Evolutionary conservation across 2,888 invertebrate genomes (phyloP), one percentile per base, ranked within the genome.

Genomic region (Athrips mouffetella): DNA sequence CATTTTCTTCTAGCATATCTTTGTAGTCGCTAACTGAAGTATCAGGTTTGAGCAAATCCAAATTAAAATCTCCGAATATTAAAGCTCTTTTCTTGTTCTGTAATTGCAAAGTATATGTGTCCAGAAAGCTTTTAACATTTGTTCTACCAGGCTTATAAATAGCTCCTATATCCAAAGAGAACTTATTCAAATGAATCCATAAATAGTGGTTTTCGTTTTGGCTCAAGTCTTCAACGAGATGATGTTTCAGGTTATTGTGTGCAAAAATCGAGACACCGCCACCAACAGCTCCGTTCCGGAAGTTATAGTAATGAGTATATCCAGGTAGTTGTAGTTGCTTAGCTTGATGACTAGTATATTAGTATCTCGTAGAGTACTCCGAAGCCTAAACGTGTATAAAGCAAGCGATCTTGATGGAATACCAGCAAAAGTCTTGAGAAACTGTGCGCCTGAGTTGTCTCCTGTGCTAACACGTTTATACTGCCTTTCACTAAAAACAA

Each of bases 241-340:
- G 40, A 27, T 55, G 54, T 29, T 52, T 49, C 1, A 55, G 1
- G n/a, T 47, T 44, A 16, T 55, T 48, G 11, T 54, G 39, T 13
- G 39, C 53, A 37, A 47, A 54, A 3, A 57, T 55, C 3, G 52
- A 57, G 1, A 58, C 58, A 3, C 57, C 57, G 1, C 53, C 54
- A 39, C 45, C 47, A 3, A 15, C 33, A 10, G 49, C 39, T n/a
- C n/a, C n/a, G n/a, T n/a, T 10, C 46, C 55, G 53, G 41, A 33
- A 52, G 23, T 51, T 49, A 13, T 30, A 52, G 7, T 54, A 53
- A 11, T 57, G 57, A 0, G 50, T 48, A 31, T 53, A 59, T 1
- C 39, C 13, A 1, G 52, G 40, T 23, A 54, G n/a, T 13, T 39
- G 39, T 15, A 47, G n/a, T 27, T 1, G 8, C 27, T 39, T 25